These are phyloP conservation scores for Mirza zaza DNA, from an alignment of 2,113 vertebrate species.

Conservation along the genomic window DNA sequence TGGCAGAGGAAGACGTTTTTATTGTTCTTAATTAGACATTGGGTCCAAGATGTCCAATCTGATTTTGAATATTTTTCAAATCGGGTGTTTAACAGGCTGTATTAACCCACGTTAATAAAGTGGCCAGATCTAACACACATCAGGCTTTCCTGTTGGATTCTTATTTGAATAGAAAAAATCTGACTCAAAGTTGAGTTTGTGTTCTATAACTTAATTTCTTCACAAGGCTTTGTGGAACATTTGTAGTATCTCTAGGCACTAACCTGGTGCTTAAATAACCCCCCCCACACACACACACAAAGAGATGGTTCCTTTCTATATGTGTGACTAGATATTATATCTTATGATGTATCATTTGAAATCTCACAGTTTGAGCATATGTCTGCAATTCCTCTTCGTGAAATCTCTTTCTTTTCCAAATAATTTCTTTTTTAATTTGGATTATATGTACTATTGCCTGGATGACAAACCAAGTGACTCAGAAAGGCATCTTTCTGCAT, in stretches of 20 bases:
- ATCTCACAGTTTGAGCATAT: slow-evolving; percentile 53
- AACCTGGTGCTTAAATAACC: slow-evolving; percentile 23
- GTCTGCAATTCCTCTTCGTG: slow-evolving; percentile 43
- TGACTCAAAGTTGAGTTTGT: background rate
- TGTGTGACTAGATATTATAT: slow-evolving; percentile 57
- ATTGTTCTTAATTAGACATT: slow-evolving; percentile 24
- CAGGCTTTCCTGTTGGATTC: background rate
- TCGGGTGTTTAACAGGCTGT: slow-evolving; percentile 10
- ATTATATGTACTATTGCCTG: slow-evolving; percentile 37
- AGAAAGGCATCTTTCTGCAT: slow-evolving; percentile 36
- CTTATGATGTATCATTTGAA: slow-evolving; percentile 55
- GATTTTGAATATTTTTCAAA: slow-evolving; percentile 40
- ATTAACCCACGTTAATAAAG: background rate
- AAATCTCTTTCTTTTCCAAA: slow-evolving; percentile 58
- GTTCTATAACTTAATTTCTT: background rate
- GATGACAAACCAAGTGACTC: slow-evolving; percentile 26
- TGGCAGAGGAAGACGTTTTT: slow-evolving; percentile 3
- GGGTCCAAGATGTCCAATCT: slow-evolving; percentile 47
- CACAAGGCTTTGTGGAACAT: slow-evolving; percentile 13
- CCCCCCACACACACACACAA: background rate
- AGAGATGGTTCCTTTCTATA: slow-evolving; percentile 41
- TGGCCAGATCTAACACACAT: background rate
- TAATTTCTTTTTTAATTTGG: slow-evolving; percentile 44
- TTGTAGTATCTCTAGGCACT: background rate
- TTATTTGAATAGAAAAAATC: slow-evolving; percentile 45